Conservation (phyloP, 2,113 vertebrate species). For the Podocnemis expansa region DNA sequence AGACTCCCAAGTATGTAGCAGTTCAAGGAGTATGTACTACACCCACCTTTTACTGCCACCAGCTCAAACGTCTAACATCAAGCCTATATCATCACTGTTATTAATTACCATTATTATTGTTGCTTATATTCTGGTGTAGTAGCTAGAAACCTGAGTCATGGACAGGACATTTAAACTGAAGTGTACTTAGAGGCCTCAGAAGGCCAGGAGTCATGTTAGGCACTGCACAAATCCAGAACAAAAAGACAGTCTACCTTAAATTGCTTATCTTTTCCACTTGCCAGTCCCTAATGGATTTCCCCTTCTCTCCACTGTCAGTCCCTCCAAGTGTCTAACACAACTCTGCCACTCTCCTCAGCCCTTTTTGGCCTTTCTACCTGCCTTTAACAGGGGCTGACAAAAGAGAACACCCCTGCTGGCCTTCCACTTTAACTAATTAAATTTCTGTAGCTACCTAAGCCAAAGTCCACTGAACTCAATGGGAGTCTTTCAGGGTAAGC, state of each 20-base stretch:
- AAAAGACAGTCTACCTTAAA: rapidly evolving
- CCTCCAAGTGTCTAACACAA: background rate
- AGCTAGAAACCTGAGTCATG: background rate
- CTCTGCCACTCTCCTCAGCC: background rate
- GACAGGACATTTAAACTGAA: background rate
- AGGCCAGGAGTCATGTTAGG: background rate
- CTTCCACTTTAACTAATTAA: background rate
- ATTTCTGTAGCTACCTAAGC: background rate
- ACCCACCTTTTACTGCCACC: rapidly evolving
- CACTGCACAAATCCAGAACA: background rate
- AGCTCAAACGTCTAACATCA: background rate
- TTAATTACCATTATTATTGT: background rate
- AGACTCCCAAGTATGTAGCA: background rate
- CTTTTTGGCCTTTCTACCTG: too few species aligned
- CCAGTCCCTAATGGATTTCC: background rate
- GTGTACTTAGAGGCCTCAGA: background rate
- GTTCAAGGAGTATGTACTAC: rapidly evolving
- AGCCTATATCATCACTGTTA: background rate
- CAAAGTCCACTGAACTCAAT: background rate
- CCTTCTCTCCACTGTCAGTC: background rate
- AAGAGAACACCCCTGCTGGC: background rate
- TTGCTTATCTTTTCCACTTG: background rate
- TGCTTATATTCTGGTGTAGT: background rate
- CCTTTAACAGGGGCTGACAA: too few species aligned
- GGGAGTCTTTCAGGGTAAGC: background rate